These are phyloP conservation scores for Aporophyla lueneburgensis DNA, from an alignment of 2,888 invertebrate species.

Conservation along the genomic window DNA sequence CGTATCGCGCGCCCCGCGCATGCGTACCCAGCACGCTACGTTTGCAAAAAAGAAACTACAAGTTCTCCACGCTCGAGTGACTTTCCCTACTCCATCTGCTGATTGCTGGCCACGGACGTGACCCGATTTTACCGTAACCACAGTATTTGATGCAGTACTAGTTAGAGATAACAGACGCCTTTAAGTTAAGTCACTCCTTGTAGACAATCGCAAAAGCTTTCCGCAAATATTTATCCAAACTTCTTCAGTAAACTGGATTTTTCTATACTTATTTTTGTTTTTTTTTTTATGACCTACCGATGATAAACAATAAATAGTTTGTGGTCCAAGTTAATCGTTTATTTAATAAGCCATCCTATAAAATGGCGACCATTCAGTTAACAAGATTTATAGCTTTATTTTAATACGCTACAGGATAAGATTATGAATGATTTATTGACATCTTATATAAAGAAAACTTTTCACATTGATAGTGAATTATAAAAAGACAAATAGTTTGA, in stretches of 20 bases:
- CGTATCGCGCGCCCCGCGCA: slow-evolving; percentile 83
- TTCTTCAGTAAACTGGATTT: neutral
- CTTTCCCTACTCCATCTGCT: slow-evolving; percentile 83
- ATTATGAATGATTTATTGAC: slow-evolving; percentile 26
- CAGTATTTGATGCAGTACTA: slow-evolving; percentile 57
- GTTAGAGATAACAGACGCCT: slow-evolving; percentile 46
- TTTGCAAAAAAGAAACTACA: slow-evolving; percentile 87
- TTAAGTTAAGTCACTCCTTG: slow-evolving; percentile 24
- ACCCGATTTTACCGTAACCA: slow-evolving; percentile 85
- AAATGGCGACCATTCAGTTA: slow-evolving; percentile 14
- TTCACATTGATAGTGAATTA: neutral
- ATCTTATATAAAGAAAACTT: slow-evolving; percentile 7
- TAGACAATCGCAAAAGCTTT: slow-evolving; percentile 60
- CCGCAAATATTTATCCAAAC: slow-evolving; percentile 24
- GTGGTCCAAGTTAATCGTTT: neutral
- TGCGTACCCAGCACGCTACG: slow-evolving; percentile 81
- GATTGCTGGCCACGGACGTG: slow-evolving; percentile 79
- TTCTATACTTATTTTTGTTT: neutral
- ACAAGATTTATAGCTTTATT: slow-evolving; percentile 32
- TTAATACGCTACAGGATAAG: slow-evolving; percentile 22
- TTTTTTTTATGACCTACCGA: too few species aligned
- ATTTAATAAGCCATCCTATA: slow-evolving; percentile 5
- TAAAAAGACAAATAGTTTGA: neutral
- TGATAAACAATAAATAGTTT: neutral
- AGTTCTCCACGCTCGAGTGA: slow-evolving; percentile 79